Evolutionary conservation across 2,888 invertebrate genomes (phyloP), one percentile per base, ranked within the genome.

Genomic region (Hirtodrosophila duncani): DNA sequence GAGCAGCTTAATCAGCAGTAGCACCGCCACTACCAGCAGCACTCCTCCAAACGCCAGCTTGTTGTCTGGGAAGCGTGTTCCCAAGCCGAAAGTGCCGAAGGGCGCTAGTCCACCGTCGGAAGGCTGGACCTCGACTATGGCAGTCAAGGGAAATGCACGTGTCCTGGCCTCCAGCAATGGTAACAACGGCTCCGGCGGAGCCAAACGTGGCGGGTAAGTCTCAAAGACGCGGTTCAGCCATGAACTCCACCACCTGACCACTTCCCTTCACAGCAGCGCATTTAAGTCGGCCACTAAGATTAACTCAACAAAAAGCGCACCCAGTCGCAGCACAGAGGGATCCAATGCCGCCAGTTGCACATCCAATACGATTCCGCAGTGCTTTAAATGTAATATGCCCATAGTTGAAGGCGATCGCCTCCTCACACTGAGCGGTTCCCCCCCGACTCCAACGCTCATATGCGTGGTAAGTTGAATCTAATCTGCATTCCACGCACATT

Each of bases 71-170:
- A 91, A 91, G 72, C 87, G 91, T 16, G 87, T 89, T n/a, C 89
- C 90, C 7, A 91, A 90, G 60, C 91, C 90, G 3, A 90, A 90
- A 64, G 86, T 85, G 3, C 90, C 90, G 0, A 90, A 90, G 66
- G 90, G 90, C 0, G 89, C 88, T 55, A 90, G 89, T 60, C 90
- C 91, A 13, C 86, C 71, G 58, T 88, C 61, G 34, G 85, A 84
- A 39, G 86, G 83, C 10, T 87, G 86, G 86, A 86, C 86, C 3
- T 63, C 84, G 1, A 82, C 84, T 2, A 75, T 77, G 44, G 88
- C 89, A 0, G 65, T 85, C 1, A 83, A 81, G 46, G 78, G 79
- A 0, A 85, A 83, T 39, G 68, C 80, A 1, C 80, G 81, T 1
- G 77, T 80, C 0, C 27, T 83, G 11, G 69, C 75, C 2, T 63